Percentiles rank a stretch among this genome's conserved stretches.
Conservation (phyloP, 2,113 vertebrate genomes). For the Geococcyx californianus region DNA sequence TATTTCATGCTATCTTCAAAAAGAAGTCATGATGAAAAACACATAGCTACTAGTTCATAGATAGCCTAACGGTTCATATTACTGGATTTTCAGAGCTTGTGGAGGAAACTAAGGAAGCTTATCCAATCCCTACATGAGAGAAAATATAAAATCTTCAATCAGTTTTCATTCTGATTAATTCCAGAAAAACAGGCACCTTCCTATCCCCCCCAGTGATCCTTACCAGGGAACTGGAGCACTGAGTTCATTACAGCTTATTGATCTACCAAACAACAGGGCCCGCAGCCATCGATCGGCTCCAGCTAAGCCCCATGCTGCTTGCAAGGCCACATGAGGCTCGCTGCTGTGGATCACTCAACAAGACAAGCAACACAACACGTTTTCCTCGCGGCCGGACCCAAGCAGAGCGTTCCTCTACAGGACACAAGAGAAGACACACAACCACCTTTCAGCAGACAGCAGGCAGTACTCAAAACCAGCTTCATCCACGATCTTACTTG, state of each 20-base stretch:
- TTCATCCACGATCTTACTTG: not conserved
- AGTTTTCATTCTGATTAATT: slow-evolving; percentile 72
- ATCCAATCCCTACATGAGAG: not conserved
- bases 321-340: not conserved
- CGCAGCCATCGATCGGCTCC: slow-evolving; percentile 78
- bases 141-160: not conserved
- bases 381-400: not conserved
- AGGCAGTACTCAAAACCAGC: not conserved
- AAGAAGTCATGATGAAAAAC: not conserved
- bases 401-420: not conserved
- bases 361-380: slow-evolving; percentile 21
- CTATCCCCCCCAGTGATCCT: slow-evolving; percentile 55
- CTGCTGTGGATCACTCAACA: slow-evolving; percentile 13
- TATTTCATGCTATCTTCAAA: not conserved
- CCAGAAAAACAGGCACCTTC: slow-evolving; percentile 70
- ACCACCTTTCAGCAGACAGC: not conserved
- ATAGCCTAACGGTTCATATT: not conserved
- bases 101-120: not conserved
- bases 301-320: slow-evolving; percentile 45
- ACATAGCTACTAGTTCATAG: not conserved
- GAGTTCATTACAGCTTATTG: slow-evolving; percentile 86
- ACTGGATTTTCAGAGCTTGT: not conserved
- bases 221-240: slow-evolving; percentile 74
- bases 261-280: slow-evolving; percentile 84
- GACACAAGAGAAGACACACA: not conserved